Percentiles rank a stretch among this genome's conserved stretches.
Conservation (phyloP, 1,140 invertebrate genomes). For the Lethrus apterus region DNA sequence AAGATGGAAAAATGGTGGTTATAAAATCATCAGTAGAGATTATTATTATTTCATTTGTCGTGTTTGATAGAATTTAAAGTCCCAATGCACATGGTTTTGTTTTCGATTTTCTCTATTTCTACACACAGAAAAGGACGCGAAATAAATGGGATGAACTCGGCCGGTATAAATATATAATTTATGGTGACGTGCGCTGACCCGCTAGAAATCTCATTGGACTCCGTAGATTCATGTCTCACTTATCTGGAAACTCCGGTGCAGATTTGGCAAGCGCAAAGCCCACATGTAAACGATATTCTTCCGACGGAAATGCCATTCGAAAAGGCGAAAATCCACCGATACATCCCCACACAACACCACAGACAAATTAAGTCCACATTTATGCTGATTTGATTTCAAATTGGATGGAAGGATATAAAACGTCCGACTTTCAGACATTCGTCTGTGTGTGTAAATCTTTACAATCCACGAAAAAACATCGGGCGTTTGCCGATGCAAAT, state of each 20-base stretch:
- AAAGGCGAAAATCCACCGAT: conserved; percentile 9
- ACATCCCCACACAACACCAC: neutral
- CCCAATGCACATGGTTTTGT: no score
- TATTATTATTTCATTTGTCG: no score
- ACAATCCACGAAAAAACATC: no score
- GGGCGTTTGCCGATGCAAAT: no score
- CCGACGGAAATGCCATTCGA: conserved; percentile 2
- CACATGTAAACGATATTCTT: conserved; percentile 12
- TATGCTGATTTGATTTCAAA: conserved; percentile 14
- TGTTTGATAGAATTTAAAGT: no score
- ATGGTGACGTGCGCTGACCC: conserved; percentile 22
- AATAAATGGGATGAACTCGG: conserved; percentile 29
- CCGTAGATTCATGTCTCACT: conserved; percentile 29
- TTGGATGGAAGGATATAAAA: conserved; percentile 13
- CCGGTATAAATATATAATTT: conserved; percentile 31
- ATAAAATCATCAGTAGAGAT: no score
- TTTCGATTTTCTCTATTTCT: conserved; percentile 16
- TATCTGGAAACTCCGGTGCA: conserved; percentile 23
- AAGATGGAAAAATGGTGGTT: no score
- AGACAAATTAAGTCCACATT: conserved; percentile 7
- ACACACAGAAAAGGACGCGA: conserved; percentile 21
- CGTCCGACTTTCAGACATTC: no score
- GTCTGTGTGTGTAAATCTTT: no score
- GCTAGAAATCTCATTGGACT: conserved; percentile 25
- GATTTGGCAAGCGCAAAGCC: conserved; percentile 20